phyloP scores from a whole-genome alignment of 2,888 invertebrate species.

The Elaeidobius kamerunicus region DNA sequence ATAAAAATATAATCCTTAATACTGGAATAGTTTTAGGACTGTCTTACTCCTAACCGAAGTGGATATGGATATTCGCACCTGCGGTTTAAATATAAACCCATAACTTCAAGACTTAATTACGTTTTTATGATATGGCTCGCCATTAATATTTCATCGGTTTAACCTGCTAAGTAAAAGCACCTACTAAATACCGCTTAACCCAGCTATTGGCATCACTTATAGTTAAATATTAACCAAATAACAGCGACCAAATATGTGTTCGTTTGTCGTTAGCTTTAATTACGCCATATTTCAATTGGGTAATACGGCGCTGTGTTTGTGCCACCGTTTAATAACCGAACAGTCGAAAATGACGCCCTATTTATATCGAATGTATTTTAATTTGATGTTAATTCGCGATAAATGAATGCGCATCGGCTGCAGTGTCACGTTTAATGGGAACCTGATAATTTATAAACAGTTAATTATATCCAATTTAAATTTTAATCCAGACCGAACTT shows the following conservation, averaged over 20 bases:
- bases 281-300: slow-evolving; percentile 44
- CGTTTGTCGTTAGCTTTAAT: slow-evolving; percentile 48
- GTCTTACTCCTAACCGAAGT: too few relatives aligned
- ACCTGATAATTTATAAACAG: slow-evolving; percentile 12
- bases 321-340: slow-evolving; percentile 28
- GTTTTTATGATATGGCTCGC: too few relatives aligned
- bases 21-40: too few relatives aligned
- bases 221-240: slow-evolving; percentile 48
- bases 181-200: slow-evolving; percentile 21
- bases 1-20: too few relatives aligned
- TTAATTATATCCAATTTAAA: slow-evolving; percentile 1
- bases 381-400: slow-evolving; percentile 29
- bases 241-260: slow-evolving; percentile 45
- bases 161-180: slow-evolving; percentile 8
- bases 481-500: slow-evolving; percentile 8
- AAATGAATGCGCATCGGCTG: slow-evolving; percentile 21
- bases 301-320: slow-evolving; percentile 32
- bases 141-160: not conserved
- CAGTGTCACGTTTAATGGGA: slow-evolving; percentile 11
- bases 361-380: slow-evolving; percentile 25
- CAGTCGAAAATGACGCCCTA: slow-evolving; percentile 22
- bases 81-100: too few relatives aligned
- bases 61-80: too few relatives aligned
- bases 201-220: slow-evolving; percentile 47
- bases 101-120: too few relatives aligned